Evolutionary conservation across 2,113 vertebrate species (phyloP), one percentile per base, ranked within the genome.

Genomic region (Anguilla rostrata): DNA sequence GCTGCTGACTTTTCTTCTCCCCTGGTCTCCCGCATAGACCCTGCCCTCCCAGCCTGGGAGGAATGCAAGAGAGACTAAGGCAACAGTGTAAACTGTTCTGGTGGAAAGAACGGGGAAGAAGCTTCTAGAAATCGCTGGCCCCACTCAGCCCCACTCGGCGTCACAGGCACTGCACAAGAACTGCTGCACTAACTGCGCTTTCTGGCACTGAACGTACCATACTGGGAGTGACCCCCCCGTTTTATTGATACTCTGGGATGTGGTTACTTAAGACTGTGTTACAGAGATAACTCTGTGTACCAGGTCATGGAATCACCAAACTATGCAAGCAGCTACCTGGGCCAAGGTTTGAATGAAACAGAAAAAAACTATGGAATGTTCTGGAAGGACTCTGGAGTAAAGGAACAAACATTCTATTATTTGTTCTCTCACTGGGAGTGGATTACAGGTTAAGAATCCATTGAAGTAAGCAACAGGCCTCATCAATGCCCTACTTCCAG

Each of bases 21-120:
- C 88, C 83, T 39, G 63, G 34, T 80, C 81, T 63, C 85, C 75
- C 71, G 49, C 53, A 5, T 34, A 82, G 81, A 82, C n/a, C 18
- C 63, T n/a, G 56, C 66, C 20, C 75, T 88, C 81, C 88, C 56
- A 83, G 78, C n/a, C 29, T 16, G 71, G 78, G 82, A 91, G 90
- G 87, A 93, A 94, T 92, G 90, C 43, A 78, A 86, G 85, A 39
- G 85, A 91, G 85, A 85, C 89, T 88, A 49, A 90, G 83, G 84
- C 20, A 90, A 89, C 87, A 90, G 60, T 78, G 84, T 91, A 89
- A 91, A 92, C 87, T 75, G 86, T 88, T 90, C 89, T 83, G 88
- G 84, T 88, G 86, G 81, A 81, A 63, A 60, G 82, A 86, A 29
- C 34, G 41, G 78, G 85, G 84, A 84, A 88, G 82, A 84, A 88